Conservation (phyloP, 2,888 invertebrate species). For the Oscheius sp. region DNA sequence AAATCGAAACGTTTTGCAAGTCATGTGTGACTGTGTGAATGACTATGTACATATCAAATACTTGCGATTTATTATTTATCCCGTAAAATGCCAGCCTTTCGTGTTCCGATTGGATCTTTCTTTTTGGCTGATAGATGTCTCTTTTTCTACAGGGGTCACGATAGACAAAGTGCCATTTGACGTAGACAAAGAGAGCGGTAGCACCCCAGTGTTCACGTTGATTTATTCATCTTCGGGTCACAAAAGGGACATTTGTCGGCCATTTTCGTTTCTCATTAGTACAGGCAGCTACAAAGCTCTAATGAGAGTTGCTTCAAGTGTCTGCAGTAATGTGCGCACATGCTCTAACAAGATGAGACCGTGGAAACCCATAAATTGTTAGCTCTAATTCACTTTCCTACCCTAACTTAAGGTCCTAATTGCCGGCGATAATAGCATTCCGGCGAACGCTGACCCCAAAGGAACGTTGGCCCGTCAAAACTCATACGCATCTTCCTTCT, state of each 20-base stretch:
- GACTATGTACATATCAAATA: no score
- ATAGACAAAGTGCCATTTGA: constrained; percentile 24
- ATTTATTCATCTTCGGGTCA: constrained; percentile 24
- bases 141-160: not conserved
- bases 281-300: not conserved
- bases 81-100: no score
- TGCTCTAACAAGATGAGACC: constrained; percentile 18
- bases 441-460: constrained; percentile 7
- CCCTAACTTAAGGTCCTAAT: constrained; percentile 23
- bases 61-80: no score
- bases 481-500: not conserved
- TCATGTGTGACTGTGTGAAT: no score
- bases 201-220: constrained; percentile 14
- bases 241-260: constrained; percentile 1
- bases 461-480: not conserved
- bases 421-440: constrained; percentile 29
- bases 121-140: constrained; percentile 9
- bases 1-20: no score
- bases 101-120: not conserved
- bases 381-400: constrained; percentile 23
- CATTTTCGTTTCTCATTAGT: constrained; percentile 21
- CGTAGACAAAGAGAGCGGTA: constrained; percentile 27
- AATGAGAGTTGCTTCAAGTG: constrained; percentile 19
- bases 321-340: constrained; percentile 9
- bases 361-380: constrained; percentile 27